These are phyloP conservation scores for Mechanitis mazaeus DNA, from an alignment of 2,888 invertebrate species.

Conservation along the genomic window DNA sequence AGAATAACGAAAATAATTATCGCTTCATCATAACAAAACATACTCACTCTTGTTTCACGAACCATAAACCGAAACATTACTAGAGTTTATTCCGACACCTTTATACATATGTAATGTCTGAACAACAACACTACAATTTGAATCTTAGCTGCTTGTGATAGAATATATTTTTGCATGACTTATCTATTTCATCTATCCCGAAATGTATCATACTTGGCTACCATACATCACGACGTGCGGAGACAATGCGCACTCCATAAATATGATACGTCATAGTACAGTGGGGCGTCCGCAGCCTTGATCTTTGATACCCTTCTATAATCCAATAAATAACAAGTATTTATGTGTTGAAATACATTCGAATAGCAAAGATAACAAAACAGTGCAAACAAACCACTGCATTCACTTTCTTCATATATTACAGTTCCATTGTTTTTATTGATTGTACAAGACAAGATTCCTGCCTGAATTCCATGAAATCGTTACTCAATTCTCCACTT, in stretches of 20 bases:
- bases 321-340: slow-evolving; percentile 53
- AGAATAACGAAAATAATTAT: slow-evolving; percentile 11
- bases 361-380: neutral
- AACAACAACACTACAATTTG: slow-evolving; percentile 11
- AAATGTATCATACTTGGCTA: slow-evolving; percentile 38
- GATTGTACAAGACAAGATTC: slow-evolving; percentile 13
- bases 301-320: slow-evolving; percentile 53
- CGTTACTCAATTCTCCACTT: slow-evolving; percentile 42
- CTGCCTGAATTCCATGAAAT: slow-evolving; percentile 32
- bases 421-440: no score
- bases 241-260: slow-evolving; percentile 52
- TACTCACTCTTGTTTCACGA: slow-evolving; percentile 21
- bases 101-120: slow-evolving; percentile 20
- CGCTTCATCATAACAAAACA: slow-evolving; percentile 23
- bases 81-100: slow-evolving; percentile 24
- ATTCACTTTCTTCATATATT: neutral
- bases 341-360: slow-evolving; percentile 3
- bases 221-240: slow-evolving; percentile 56
- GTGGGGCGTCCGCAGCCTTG: slow-evolving; percentile 45
- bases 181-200: slow-evolving; percentile 42
- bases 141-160: neutral
- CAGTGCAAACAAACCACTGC: slow-evolving; percentile 4
- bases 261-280: slow-evolving; percentile 64
- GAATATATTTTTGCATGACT: slow-evolving; percentile 4
- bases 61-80: slow-evolving; percentile 24